Base-by-base conservation (phyloP, 2,113 vertebrate genomes). In the Apteryx mantelli region DNA sequence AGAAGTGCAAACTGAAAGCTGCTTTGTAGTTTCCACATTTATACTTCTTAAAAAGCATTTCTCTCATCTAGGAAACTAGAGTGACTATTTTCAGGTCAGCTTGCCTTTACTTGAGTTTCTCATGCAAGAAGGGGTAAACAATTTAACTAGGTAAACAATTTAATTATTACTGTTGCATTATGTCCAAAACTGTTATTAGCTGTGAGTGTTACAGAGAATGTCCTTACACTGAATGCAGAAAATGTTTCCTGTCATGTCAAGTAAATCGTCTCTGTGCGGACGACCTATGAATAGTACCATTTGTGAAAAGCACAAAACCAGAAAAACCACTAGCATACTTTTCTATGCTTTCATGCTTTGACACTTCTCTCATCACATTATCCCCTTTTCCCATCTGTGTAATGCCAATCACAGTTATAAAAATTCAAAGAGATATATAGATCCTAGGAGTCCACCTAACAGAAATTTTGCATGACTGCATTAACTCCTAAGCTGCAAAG, bases 391-490 rank as follows among this genome's bases (percentile, higher is more conserved):
- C 93, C 77, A 86, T 95, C 90, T 91, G 89, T 84, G 89, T 80
- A 79, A 63, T 91, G 91, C 92, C 70, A 94, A 87, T 86, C 75
- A 90, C 44, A 71, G 60, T 17, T 24, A 80, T 25, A 63, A 82
- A 91, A 88, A 91, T 82, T 90, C 61, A 92, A 46, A 60, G 69
- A 56, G 56, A 70, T 25, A 71, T 52, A 86, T 77, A 82, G 84
- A 77, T 75, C n/a, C 61, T 91, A 48, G 40, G 91, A 93, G 85
- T 65, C 94, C 88, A 83, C 63, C 68, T 55, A 76, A 77, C 63
- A 82, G 81, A 86, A 96, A 38, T 91, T 88, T 94, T 77, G 46
- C 71, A 92, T 80, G 38, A 88, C 40, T 94, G 50, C 94, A 89
- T 87, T 95, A 66, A 85, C 40, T 73, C 83, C 17, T 78, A 92